Base-by-base conservation (phyloP, 2,797 vertebrate species). In the Gymnopithys bicolor region DNA sequence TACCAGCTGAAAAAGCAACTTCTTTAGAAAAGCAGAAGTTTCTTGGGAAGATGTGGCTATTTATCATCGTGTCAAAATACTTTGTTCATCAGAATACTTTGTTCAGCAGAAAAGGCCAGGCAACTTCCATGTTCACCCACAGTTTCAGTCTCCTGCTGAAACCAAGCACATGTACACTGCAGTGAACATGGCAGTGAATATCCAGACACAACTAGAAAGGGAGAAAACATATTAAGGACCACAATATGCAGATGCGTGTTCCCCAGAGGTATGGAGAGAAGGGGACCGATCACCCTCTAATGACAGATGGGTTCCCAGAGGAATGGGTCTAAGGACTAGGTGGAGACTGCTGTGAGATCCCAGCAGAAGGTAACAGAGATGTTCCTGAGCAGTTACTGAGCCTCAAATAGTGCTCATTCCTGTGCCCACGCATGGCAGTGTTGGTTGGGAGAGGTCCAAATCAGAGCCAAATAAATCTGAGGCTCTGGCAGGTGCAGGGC, bases 381-480 rank as follows among this genome's bases (percentile, higher is more conserved):
- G 27, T 16, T 87, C 19, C 46, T 81, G 37, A 81, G 37, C 19
- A 22, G 46, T 41, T 55, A 13, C 19, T 1, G 11, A 74, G 51
- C 51, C 22, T 87, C 19, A 68, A 66, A 13, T 1, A 14, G 30
- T 13, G 41, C 27, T 55, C n/a, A 37, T 33, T 21, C 7, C n/a
- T 27, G 14, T 4, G 11, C 35, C 25, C 17, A 9, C 0, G 1
- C 18, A 8, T 41, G n/a, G 32, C 21, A 19, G 6, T 81, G 25
- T 12, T 60, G 43, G 9, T 67, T 78, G 45, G 60, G 76, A 63
- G 67, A 68, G 21, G 33, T 11, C 62, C 33, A 60, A 70, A 66
- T 37, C 18, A 51, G 37, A 89, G 55, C 14, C 59, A 63, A 87
- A 67, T 27, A 19, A 62, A 23, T 30, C 45, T 53, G 52, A 49